phyloP scores from a whole-genome alignment of 2,797 vertebrate genomes.

The Enteromius anoplus region DNA sequence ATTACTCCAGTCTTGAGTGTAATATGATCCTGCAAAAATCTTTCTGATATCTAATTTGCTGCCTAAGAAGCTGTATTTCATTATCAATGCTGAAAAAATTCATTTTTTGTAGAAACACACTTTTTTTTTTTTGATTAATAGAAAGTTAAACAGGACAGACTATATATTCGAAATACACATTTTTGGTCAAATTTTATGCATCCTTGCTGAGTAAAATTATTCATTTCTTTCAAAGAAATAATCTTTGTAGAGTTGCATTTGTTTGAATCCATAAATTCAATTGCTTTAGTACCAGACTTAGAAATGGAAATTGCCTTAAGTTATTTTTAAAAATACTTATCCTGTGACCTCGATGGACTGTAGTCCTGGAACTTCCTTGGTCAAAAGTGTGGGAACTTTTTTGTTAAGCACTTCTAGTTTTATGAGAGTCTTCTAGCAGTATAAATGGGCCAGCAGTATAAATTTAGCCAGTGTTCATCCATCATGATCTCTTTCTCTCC shows the following conservation, averaged over 20 bases:
- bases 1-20: neutral
- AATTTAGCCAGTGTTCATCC: constrained; percentile 31
- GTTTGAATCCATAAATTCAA: neutral
- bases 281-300: neutral
- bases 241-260: neutral
- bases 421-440: neutral
- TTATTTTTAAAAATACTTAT: neutral
- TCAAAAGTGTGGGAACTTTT: constrained; percentile 15
- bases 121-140: neutral
- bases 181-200: neutral
- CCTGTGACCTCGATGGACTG: neutral
- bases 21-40: neutral
- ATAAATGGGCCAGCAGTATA: neutral
- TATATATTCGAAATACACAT: neutral
- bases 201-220: no score
- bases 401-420: neutral
- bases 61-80: neutral
- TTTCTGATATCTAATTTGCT: neutral
- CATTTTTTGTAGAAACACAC: neutral
- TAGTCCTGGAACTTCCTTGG: neutral
- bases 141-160: neutral
- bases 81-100: constrained; percentile 3
- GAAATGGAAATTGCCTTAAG: neutral
- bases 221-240: neutral
- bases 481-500: constrained; percentile 22